Evolutionary conservation across 2,797 vertebrate genomes (phyloP).

Genomic region (Remorina albescens): DNA sequence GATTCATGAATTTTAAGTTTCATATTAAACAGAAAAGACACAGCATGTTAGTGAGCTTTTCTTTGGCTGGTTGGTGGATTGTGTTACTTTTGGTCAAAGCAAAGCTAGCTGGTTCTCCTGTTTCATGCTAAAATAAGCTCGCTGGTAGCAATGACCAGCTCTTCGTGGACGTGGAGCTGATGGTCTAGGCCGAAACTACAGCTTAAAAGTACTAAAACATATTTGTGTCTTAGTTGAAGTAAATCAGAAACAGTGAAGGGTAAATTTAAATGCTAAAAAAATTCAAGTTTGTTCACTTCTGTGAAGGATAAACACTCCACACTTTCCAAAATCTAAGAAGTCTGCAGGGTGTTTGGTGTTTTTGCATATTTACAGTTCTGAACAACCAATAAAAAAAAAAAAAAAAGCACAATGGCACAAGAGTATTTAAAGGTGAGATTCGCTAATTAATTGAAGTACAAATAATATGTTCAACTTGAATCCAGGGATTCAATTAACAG

Average conservation of each 20-base stretch:
- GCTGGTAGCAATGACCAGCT: too few species aligned
- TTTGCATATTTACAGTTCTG: background rate
- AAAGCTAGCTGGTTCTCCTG: background rate
- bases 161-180: background rate
- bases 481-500: slow-evolving; percentile 44
- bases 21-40: too few species aligned
- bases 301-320: background rate
- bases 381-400: background rate
- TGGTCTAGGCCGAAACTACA: background rate
- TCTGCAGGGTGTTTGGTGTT: background rate
- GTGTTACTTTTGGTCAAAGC: background rate
- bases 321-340: too few species aligned
- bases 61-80: too few species aligned
- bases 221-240: background rate
- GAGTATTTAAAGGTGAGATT: background rate
- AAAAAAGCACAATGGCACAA: background rate
- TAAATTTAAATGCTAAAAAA: background rate
- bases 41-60: too few species aligned
- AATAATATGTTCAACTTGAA: slow-evolving; percentile 6
- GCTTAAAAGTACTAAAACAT: background rate
- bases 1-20: too few species aligned
- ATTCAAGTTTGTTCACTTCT: background rate
- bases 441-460: background rate
- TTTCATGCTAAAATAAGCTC: background rate
- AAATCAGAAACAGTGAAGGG: background rate